Percentiles rank a stretch among this genome's conserved stretches.
Conservation (phyloP, 2,113 vertebrate genomes). For the Ranitomeya imitator region DNA sequence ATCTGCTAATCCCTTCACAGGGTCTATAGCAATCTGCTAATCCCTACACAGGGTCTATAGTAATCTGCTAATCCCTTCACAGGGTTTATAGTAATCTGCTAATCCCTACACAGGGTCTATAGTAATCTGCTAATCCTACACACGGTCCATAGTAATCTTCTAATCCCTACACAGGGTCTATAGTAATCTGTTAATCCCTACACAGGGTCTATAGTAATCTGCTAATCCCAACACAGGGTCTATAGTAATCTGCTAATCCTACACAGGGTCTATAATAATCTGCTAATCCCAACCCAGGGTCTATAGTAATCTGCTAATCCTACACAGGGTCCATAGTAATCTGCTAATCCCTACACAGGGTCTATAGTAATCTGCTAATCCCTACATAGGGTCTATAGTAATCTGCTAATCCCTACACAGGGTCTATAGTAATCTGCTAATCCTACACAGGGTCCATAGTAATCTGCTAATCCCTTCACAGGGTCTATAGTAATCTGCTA, state of each 20-base stretch:
- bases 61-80: neutral
- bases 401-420: neutral
- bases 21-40: neutral
- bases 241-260: neutral
- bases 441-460: neutral
- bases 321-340: neutral
- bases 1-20: neutral
- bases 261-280: neutral
- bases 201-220: neutral
- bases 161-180: neutral
- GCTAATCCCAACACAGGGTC: neutral
- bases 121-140: neutral
- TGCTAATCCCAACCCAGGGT: neutral
- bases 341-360: neutral
- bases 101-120: neutral
- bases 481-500: neutral
- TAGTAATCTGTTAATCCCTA: neutral
- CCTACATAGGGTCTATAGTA: neutral
- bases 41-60: neutral
- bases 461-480: neutral
- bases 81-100: neutral
- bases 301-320: neutral
- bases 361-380: neutral
- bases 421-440: neutral
- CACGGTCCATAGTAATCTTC: neutral